Evolutionary conservation across 2,797 vertebrate genomes (phyloP), one percentile per base, ranked within the genome.

Genomic region (Adelosebastes latens): DNA sequence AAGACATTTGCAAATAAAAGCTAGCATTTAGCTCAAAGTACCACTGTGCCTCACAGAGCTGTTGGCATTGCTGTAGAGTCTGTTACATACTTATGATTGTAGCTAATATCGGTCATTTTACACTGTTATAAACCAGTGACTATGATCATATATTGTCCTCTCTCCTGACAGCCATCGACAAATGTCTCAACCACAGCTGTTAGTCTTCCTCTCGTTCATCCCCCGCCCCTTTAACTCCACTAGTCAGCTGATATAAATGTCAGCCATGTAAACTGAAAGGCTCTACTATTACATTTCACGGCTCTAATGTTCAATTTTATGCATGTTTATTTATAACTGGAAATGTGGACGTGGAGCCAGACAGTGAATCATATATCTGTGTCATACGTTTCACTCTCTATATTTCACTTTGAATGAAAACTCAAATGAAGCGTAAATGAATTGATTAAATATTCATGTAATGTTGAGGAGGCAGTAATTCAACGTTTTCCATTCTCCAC

Each of bases 401-500:
- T 16, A 0, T 63, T 31, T 32, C 12, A 1, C 4, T 9, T 36
- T 60, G 8, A 64, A 13, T 20, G 14, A 20, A 61, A 71, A 11
- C 27, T 49, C 1, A 32, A 49, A 31, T 32, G n/a, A 72, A 69
- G 18, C 9, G 8, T 6, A 16, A 62, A 32, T 61, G 0, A 29
- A 10, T 58, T 2, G 4, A 64, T 56, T 10, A 61, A 69, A 29
- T n/a, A 13, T 62, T 36, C 4, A 22, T 58, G 22, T 62, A 0
- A 46, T 31, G 53, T 46, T 27, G 4, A 49, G 2, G n/a, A 49
- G 11, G 5, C 8, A 62, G 3, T 81, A 34, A 75, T 29, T 27
- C 0, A 20, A 8, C 2, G 32, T 80, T 61, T 80, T 80, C 24
- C 2, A 0, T 77, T 60, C 77, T 67, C 82, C 90, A 73, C 91